Percentiles rank a stretch among this genome's conserved stretches.
phyloP scores from a whole-genome alignment of 2,113 vertebrate genomes.

The Oenanthe oenanthe region DNA sequence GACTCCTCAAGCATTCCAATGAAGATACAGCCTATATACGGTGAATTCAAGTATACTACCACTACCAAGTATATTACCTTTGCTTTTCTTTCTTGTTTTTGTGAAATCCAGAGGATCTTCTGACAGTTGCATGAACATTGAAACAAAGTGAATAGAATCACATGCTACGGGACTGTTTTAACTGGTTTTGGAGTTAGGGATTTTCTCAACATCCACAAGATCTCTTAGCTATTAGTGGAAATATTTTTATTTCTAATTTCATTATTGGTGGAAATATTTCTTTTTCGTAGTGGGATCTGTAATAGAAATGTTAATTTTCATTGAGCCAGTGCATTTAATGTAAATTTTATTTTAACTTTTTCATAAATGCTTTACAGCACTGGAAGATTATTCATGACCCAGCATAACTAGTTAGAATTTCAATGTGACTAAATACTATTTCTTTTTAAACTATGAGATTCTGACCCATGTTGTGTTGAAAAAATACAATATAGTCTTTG shows the following conservation, averaged over 20 bases:
- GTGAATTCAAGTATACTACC: not conserved
- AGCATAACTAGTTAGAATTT: not conserved
- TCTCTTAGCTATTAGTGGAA: not conserved
- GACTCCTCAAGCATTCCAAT: not conserved
- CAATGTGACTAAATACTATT: not conserved
- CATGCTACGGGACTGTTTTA: not conserved
- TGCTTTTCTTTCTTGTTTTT: not conserved
- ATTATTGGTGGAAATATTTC: not conserved
- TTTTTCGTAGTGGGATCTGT: not conserved
- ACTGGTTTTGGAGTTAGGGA: not conserved
- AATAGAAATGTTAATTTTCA: not conserved
- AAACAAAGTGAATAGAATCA: not conserved
- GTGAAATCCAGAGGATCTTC: not conserved
- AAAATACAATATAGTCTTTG: not conserved
- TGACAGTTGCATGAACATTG: not conserved
- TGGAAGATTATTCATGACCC: not conserved
- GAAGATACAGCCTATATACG: not conserved
- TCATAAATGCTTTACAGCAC: not conserved
- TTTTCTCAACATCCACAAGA: not conserved
- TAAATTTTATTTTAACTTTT: not conserved
- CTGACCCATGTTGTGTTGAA: not conserved
- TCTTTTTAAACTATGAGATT: not conserved
- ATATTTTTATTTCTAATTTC: not conserved
- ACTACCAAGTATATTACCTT: not conserved
- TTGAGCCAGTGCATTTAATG: not conserved